These are phyloP conservation scores for Cheumatopsyche charites DNA, from an alignment of 1,140 invertebrate species.

Conservation along the genomic window DNA sequence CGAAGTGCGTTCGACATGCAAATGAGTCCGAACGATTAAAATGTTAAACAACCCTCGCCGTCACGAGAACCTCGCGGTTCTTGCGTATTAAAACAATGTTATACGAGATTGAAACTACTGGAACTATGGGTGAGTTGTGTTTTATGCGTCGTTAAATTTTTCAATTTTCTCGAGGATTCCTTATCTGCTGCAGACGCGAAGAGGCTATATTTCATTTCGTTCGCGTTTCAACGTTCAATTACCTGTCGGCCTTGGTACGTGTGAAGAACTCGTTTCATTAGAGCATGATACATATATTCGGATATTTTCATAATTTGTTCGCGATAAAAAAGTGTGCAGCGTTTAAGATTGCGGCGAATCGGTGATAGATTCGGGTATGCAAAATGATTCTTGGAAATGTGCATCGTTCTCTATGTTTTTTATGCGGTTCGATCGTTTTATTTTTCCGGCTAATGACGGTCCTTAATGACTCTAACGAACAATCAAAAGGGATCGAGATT, in stretches of 20 bases:
- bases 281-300: constrained; percentile 1
- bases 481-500: background rate
- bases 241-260: background rate
- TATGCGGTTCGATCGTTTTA: background rate
- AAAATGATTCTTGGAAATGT: constrained; percentile 4
- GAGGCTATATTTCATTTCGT: background rate
- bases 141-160: too few relatives aligned
- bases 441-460: background rate
- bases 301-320: too few relatives aligned
- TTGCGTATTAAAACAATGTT: too few relatives aligned
- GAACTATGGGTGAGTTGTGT: too few relatives aligned
- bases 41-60: constrained; percentile 29
- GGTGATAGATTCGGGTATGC: background rate
- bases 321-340: too few relatives aligned
- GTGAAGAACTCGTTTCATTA: constrained; percentile 6
- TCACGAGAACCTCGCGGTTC: background rate
- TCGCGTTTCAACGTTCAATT: background rate
- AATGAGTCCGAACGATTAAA: constrained; percentile 30
- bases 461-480: background rate
- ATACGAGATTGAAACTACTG: too few relatives aligned
- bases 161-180: too few relatives aligned
- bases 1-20: constrained; percentile 25
- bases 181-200: too few relatives aligned
- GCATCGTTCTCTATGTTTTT: background rate
- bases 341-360: too few relatives aligned